Evolutionary conservation across 1,140 invertebrate genomes (phyloP).

Genomic region (Papilio helenus): DNA sequence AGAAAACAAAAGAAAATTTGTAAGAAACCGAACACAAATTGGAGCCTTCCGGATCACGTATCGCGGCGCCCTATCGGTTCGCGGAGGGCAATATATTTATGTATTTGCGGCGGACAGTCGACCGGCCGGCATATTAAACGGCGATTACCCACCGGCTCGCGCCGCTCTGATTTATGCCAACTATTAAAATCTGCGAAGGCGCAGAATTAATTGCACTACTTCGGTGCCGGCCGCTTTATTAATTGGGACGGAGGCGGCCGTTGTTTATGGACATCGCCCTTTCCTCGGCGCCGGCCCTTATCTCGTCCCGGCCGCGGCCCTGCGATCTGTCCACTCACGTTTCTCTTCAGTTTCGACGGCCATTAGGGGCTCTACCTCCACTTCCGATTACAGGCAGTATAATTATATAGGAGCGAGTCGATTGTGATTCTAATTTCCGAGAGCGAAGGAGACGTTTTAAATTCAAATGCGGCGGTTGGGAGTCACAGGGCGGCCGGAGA

Average conservation of each 20-base stretch:
- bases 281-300: slow-evolving; percentile 65
- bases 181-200: slow-evolving; percentile 82
- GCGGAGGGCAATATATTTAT: slow-evolving; percentile 58
- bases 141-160: slow-evolving; percentile 76
- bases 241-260: slow-evolving; percentile 77
- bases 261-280: slow-evolving; percentile 79
- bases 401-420: slow-evolving; percentile 45
- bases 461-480: slow-evolving; percentile 48
- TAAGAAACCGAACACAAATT: slow-evolving; percentile 46
- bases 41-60: slow-evolving; percentile 58
- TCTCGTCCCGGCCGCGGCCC: slow-evolving; percentile 70
- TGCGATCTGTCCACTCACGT: slow-evolving; percentile 78
- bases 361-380: slow-evolving; percentile 67
- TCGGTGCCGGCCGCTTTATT: slow-evolving; percentile 77
- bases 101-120: slow-evolving; percentile 54
- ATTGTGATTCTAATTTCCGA: slow-evolving; percentile 54
- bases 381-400: slow-evolving; percentile 49
- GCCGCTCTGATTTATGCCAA: slow-evolving; percentile 78
- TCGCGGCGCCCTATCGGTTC: slow-evolving; percentile 65
- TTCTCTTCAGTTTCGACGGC: slow-evolving; percentile 75
- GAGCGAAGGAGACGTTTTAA: slow-evolving; percentile 48
- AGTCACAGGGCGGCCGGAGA: slow-evolving; percentile 26
- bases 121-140: slow-evolving; percentile 78
- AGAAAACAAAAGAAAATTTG: slow-evolving; percentile 39
- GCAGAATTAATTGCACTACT: slow-evolving; percentile 81